Percentiles rank a stretch among this genome's conserved stretches.
phyloP scores from a whole-genome alignment of 2,888 invertebrate species.

The Gasteruption jaculator region DNA sequence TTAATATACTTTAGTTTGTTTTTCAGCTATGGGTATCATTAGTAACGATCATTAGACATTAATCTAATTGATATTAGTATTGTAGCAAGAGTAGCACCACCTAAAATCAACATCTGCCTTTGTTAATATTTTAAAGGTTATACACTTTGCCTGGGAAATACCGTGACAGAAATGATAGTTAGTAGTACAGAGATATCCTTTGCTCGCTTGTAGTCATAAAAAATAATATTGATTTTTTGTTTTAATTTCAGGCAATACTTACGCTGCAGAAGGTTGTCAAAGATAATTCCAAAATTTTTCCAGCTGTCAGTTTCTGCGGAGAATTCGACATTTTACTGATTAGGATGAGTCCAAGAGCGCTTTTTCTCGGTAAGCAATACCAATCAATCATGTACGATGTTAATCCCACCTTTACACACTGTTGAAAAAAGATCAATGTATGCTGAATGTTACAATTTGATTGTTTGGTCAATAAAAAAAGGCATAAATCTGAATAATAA shows the following conservation, averaged over 20 bases:
- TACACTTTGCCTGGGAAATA: too few relatives aligned
- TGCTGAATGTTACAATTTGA: constrained; percentile 6
- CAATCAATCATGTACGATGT: constrained; percentile 37
- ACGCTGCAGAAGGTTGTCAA: constrained; percentile 34
- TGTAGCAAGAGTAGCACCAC: too few relatives aligned
- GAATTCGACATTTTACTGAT: constrained; percentile 30
- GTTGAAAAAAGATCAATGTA: too few relatives aligned
- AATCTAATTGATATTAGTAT: too few relatives aligned
- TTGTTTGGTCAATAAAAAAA: constrained; percentile 5
- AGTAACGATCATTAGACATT: too few relatives aligned
- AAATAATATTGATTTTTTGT: background rate
- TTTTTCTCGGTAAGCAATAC: constrained; percentile 31
- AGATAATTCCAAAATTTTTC: constrained; percentile 35
- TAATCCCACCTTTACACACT: constrained; percentile 32
- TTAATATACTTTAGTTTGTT: too few relatives aligned
- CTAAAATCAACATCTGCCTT: too few relatives aligned
- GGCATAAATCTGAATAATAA: constrained; percentile 3
- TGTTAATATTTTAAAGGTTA: too few relatives aligned
- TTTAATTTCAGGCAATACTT: constrained; percentile 19
- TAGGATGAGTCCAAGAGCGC: constrained; percentile 30
- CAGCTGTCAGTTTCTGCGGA: constrained; percentile 37
- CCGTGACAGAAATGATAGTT: too few relatives aligned
- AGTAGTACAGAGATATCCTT: too few relatives aligned
- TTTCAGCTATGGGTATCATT: too few relatives aligned
- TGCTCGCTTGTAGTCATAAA: background rate